phyloP scores from a whole-genome alignment of 2,888 invertebrate species.

The Willowsia nigromaculata region DNA sequence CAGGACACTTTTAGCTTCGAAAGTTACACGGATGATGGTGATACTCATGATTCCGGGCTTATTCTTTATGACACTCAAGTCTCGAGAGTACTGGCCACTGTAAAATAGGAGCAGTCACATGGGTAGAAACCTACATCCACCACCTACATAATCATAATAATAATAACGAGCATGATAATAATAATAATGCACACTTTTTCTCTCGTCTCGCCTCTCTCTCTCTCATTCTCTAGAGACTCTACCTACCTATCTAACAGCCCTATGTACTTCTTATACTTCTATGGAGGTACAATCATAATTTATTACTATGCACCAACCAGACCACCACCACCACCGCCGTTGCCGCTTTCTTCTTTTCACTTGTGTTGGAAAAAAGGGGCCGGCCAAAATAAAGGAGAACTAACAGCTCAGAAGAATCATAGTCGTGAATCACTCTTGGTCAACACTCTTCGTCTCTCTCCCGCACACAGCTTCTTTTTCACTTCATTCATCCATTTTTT shows the following conservation, averaged over 20 bases:
- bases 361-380: not conserved
- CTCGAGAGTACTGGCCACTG: slow-evolving; percentile 6
- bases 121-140: not conserved
- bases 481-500: slow-evolving; percentile 20
- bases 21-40: slow-evolving; percentile 11
- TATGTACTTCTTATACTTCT: not conserved
- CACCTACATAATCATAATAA: slow-evolving; percentile 49
- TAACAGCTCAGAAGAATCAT: slow-evolving; percentile 30
- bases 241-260: slow-evolving; percentile 26
- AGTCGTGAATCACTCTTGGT: slow-evolving; percentile 61
- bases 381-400: not conserved
- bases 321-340: not conserved
- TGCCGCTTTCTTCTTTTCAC: not conserved
- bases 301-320: slow-evolving; percentile 33
- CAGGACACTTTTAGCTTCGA: not conserved
- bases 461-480: slow-evolving; percentile 23
- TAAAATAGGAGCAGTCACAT: slow-evolving; percentile 14
- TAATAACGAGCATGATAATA: slow-evolving; percentile 35
- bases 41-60: not conserved
- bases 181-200: slow-evolving; percentile 27
- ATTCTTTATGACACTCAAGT: slow-evolving; percentile 30
- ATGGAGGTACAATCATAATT: slow-evolving; percentile 15
- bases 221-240: slow-evolving; percentile 13
- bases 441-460: slow-evolving; percentile 24
- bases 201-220: not conserved